Evolutionary conservation across 1,140 invertebrate species (phyloP).

Genomic region (Centruroides vittatus): DNA sequence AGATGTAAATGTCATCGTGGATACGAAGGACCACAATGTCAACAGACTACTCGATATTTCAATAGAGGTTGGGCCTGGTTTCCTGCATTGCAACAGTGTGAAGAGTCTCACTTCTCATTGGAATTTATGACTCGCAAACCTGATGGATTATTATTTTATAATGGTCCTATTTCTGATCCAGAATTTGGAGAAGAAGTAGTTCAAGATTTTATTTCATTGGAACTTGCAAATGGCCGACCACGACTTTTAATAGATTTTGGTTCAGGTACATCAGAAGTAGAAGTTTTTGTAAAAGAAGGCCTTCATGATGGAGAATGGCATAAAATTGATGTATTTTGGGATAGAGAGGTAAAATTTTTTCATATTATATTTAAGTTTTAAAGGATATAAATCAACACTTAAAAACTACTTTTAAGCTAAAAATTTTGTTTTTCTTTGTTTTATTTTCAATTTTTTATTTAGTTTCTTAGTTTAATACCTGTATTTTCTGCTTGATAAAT

Average conservation of each 20-base stretch:
- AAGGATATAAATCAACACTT: no score
- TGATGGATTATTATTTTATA: constrained; percentile 84
- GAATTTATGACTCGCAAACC: constrained; percentile 85
- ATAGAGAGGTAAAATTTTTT: constrained; percentile 45
- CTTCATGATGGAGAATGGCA: constrained; percentile 94
- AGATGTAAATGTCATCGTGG: constrained; percentile 73
- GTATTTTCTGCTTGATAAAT: no score
- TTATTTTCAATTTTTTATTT: no score
- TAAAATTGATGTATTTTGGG: constrained; percentile 85
- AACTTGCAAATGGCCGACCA: constrained; percentile 79
- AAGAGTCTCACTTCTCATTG: constrained; percentile 81
- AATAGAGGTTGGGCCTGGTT: constrained; percentile 92
- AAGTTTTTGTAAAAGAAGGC: constrained; percentile 69
- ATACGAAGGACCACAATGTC: constrained; percentile 87
- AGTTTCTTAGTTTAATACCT: no score
- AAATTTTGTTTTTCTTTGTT: no score
- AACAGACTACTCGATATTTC: constrained; percentile 87
- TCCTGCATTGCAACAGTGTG: constrained; percentile 86
- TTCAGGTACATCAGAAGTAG: constrained; percentile 75
- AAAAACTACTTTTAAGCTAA: no score
- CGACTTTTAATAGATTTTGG: constrained; percentile 86
- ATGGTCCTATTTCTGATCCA: constrained; percentile 86
- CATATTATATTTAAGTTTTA: no score
- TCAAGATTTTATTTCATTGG: constrained; percentile 81
- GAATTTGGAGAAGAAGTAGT: constrained; percentile 54